These are phyloP conservation scores for Cyrtodaria siliqua DNA, from an alignment of 2,888 invertebrate genomes.

Conservation along the genomic window DNA sequence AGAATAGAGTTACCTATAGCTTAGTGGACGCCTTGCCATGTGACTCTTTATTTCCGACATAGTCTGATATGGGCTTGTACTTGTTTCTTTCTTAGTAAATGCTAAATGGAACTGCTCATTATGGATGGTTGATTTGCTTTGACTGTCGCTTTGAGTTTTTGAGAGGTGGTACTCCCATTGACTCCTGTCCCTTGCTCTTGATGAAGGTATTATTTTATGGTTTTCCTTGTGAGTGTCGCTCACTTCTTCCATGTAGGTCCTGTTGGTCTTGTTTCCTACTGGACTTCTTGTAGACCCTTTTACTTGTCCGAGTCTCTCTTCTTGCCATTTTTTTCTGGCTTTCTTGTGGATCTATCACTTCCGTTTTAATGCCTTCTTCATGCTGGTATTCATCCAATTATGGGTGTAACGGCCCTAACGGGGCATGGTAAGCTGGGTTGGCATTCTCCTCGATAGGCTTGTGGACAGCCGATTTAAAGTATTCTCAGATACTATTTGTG, in stretches of 20 bases:
- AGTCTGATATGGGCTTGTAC: no score
- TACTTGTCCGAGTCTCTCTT: conserved; percentile 14
- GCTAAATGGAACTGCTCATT: conserved; percentile 43
- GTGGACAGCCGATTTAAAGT: no score
- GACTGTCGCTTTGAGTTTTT: conserved; percentile 49
- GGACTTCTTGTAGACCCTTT: conserved; percentile 18
- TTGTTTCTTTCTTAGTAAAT: no score
- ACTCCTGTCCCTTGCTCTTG: no score
- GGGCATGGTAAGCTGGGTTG: no score
- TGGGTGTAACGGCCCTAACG: no score
- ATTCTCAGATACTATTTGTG: no score
- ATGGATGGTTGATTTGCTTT: conserved; percentile 46
- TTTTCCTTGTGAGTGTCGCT: no score
- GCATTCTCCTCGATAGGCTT: conserved; percentile 3
- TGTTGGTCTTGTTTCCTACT: conserved; percentile 15
- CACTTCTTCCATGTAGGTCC: no score
- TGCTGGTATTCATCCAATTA: conserved; percentile 30
- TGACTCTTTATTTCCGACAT: no score
- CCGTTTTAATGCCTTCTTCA: conserved; percentile 12
- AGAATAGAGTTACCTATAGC: conserved; percentile 10
- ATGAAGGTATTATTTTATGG: conserved; percentile 33
- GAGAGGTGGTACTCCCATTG: no score
- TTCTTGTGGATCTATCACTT: conserved; percentile 26
- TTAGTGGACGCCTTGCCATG: conserved; percentile 17
- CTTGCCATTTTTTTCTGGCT: background rate